These are phyloP conservation scores for Rhodinocichla rosea DNA, from an alignment of 2,113 vertebrate genomes.

Conservation along the genomic window DNA sequence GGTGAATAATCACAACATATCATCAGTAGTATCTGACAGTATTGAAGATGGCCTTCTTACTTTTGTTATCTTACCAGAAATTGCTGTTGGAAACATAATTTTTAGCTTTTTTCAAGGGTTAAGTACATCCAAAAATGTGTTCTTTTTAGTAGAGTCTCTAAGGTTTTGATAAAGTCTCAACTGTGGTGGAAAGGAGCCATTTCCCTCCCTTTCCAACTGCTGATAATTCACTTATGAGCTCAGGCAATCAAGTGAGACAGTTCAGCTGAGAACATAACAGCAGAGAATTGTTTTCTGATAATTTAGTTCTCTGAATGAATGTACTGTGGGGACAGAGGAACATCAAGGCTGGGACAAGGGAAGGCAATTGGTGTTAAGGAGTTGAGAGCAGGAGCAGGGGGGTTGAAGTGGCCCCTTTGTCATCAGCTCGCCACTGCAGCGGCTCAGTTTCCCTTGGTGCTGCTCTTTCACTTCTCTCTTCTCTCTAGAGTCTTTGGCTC, in stretches of 20 bases:
- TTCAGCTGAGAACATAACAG: neutral
- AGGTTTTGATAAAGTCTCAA: fast-evolving
- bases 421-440: neutral
- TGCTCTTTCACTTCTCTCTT: neutral
- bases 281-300: neutral
- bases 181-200: neutral
- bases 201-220: neutral
- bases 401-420: neutral
- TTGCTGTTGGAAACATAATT: neutral
- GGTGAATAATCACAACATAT: neutral
- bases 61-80: neutral
- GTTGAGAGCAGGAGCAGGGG: neutral
- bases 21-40: neutral
- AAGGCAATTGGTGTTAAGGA: neutral
- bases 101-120: neutral
- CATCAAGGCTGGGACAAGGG: neutral
- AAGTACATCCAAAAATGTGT: neutral
- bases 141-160: neutral
- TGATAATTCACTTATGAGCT: neutral
- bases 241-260: neutral
- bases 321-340: neutral
- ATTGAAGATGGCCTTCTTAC: neutral
- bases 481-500: neutral
- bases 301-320: neutral
- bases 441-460: neutral